Conservation (phyloP, 2,113 vertebrate species). For the Pristiophorus japonicus region DNA sequence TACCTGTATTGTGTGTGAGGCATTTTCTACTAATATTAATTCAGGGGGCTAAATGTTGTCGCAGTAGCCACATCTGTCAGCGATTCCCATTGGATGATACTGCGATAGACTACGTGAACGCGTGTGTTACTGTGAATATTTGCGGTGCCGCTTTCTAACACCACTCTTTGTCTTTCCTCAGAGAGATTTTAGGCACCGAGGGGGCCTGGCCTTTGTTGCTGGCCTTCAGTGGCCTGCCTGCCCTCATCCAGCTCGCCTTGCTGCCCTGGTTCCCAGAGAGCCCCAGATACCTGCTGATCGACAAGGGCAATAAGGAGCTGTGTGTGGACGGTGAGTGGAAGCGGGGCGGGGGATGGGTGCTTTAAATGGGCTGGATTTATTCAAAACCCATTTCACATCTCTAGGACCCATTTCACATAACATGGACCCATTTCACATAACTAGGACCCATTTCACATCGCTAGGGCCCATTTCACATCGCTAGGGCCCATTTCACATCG, state of each 20-base stretch:
- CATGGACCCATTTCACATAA: too few species aligned
- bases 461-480: too few species aligned
- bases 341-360: background rate
- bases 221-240: constrained; percentile 52
- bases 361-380: background rate
- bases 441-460: too few species aligned
- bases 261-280: constrained; percentile 73
- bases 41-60: background rate
- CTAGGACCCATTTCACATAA: too few species aligned
- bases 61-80: background rate
- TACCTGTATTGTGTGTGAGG: background rate
- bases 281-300: constrained; percentile 68
- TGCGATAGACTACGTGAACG: background rate
- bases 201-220: constrained; percentile 65
- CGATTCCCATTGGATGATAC: background rate
- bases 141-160: background rate
- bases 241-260: constrained; percentile 61
- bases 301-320: constrained; percentile 56
- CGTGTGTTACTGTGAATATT: background rate
- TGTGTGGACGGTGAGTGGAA: constrained; percentile 59
- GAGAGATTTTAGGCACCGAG: constrained; percentile 64
- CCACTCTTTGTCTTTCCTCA: constrained; percentile 45
- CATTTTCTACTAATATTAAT: background rate
- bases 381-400: too few species aligned
- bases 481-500: too few species aligned